Conservation (phyloP, 2,888 invertebrate species). For the Tetranychus truncatus region DNA sequence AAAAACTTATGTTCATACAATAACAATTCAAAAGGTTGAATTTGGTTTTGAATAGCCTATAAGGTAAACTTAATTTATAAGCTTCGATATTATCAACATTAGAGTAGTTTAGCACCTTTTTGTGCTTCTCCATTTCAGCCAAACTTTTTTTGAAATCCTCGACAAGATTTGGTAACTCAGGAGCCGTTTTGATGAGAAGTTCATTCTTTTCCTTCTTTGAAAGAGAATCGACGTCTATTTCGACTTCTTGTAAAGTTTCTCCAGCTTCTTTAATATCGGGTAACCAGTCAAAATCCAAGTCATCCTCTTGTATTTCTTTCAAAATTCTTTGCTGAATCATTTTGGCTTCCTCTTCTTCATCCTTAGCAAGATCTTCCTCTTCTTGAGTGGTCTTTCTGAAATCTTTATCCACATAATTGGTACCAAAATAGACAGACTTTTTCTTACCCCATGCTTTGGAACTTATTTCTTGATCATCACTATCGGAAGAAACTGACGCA, state of each 20-base stretch:
- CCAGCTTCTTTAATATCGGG: conserved; percentile 19
- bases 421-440: conserved; percentile 57
- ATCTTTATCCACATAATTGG: conserved; percentile 73
- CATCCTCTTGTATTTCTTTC: conserved; percentile 57
- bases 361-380: conserved; percentile 52
- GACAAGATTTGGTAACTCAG: conserved; percentile 59
- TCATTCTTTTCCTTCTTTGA: conserved; percentile 25
- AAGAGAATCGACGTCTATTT: conserved; percentile 16
- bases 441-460: conserved; percentile 72
- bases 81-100: conserved; percentile 43
- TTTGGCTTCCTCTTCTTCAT: conserved; percentile 65
- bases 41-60: conserved; percentile 51
- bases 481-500: background rate
- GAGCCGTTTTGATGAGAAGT: conserved; percentile 62
- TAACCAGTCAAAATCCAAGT: conserved; percentile 44
- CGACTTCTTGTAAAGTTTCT: conserved; percentile 2
- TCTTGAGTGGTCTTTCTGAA: conserved; percentile 39
- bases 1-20: conserved; percentile 65
- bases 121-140: conserved; percentile 45
- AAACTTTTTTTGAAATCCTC: conserved; percentile 57
- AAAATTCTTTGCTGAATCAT: conserved; percentile 56
- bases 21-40: conserved; percentile 54
- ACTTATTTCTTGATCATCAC: conserved; percentile 45
- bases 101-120: conserved; percentile 48
- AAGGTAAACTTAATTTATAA: conserved; percentile 39